These are phyloP conservation scores for Didymodactylos carnosus DNA, from an alignment of 2,888 invertebrate genomes.

Conservation along the genomic window DNA sequence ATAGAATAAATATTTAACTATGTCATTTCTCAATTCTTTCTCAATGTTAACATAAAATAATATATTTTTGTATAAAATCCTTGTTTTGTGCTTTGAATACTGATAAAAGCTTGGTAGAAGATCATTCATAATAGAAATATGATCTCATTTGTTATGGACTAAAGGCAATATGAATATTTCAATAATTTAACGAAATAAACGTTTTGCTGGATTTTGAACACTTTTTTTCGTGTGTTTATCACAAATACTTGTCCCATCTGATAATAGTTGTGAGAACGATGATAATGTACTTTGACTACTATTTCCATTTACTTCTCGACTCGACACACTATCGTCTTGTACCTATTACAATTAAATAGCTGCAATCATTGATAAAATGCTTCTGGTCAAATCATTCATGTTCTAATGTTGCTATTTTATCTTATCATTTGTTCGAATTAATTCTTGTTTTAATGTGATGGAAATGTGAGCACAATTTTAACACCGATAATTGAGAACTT, in stretches of 20 bases:
- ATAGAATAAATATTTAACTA: too few species aligned
- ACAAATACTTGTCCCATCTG: background rate
- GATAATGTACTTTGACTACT: background rate
- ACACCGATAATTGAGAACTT: conserved; percentile 16
- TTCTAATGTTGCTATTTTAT: background rate
- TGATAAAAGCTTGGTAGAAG: too few species aligned
- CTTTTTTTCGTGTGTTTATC: background rate
- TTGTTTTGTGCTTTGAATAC: too few species aligned
- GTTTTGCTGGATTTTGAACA: background rate
- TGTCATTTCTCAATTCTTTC: too few species aligned
- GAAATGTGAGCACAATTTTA: conserved; percentile 1
- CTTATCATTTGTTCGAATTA: background rate
- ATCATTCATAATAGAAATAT: too few species aligned
- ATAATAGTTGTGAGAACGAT: background rate
- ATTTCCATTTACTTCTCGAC: background rate
- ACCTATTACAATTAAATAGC: background rate
- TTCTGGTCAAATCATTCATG: background rate
- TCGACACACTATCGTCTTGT: background rate
- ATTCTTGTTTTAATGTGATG: background rate
- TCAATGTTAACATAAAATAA: too few species aligned
- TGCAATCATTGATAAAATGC: background rate
- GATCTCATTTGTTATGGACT: too few species aligned
- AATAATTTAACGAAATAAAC: background rate
- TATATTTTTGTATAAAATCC: too few species aligned
- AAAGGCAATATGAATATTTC: too few species aligned